Percentiles rank a stretch among this genome's conserved stretches.
These are phyloP conservation scores for Lepus oiostolus DNA, from an alignment of 2,797 vertebrate genomes.

Conservation along the genomic window DNA sequence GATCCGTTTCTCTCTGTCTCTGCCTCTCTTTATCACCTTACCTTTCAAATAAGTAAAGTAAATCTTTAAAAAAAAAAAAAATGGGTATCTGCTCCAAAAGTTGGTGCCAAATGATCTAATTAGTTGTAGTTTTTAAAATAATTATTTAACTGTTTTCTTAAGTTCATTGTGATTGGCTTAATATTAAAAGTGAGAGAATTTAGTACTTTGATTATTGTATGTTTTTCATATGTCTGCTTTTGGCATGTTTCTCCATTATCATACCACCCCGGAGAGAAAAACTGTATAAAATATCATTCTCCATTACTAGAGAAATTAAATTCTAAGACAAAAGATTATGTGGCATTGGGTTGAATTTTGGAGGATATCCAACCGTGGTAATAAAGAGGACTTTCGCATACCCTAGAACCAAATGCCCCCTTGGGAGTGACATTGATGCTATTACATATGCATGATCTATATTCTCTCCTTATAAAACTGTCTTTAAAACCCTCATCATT, in stretches of 20 bases:
- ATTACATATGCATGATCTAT: background rate
- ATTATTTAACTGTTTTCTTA: conserved; percentile 45
- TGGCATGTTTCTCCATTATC: background rate
- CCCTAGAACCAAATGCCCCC: background rate
- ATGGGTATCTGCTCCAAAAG: background rate
- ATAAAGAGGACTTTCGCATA: background rate
- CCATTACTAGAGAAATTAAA: background rate
- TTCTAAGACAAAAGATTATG: background rate
- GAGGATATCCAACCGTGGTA: background rate
- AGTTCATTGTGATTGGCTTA: conserved; percentile 36
- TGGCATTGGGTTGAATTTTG: background rate
- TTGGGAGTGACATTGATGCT: background rate
- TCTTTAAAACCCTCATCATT: background rate
- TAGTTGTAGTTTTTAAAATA: background rate
- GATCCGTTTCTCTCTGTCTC: no score
- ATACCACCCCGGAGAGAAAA: background rate
- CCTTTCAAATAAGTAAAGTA: no score
- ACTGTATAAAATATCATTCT: conserved; percentile 1
- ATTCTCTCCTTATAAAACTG: background rate
- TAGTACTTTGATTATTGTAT: background rate
- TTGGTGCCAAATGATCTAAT: background rate
- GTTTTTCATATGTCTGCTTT: background rate
- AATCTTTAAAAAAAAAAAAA: no score
- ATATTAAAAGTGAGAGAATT: background rate
- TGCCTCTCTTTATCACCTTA: no score